Evolutionary conservation across 2,797 vertebrate species (phyloP).

Genomic region (Anguilla obscura): DNA sequence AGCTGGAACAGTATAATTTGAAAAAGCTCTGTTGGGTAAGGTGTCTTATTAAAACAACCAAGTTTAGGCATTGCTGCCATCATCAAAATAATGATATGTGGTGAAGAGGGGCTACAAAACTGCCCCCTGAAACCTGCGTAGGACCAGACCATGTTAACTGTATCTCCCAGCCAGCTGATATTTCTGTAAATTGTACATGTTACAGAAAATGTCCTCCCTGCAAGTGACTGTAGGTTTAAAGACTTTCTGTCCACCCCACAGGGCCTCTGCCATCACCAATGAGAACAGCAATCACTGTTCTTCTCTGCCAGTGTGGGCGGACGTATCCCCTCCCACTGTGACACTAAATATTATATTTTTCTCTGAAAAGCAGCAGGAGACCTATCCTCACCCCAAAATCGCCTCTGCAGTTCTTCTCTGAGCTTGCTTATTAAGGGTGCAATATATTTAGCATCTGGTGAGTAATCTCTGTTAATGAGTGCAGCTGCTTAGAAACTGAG

Average conservation of each 20-base stretch:
- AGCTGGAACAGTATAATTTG: background rate
- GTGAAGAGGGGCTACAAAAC: background rate
- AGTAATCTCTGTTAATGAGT: background rate
- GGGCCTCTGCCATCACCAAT: background rate
- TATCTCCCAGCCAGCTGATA: background rate
- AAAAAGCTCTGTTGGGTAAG: background rate
- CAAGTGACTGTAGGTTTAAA: background rate
- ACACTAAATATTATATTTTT: background rate
- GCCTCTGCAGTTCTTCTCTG: background rate
- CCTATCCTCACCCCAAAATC: constrained; percentile 3
- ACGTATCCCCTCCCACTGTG: background rate
- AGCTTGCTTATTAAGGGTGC: background rate
- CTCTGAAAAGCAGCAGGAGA: background rate
- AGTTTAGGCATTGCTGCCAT: background rate
- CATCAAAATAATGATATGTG: background rate
- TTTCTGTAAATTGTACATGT: background rate
- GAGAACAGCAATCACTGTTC: constrained; percentile 11
- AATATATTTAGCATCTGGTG: constrained; percentile 15
- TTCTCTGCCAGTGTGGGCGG: background rate
- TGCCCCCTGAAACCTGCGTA: background rate
- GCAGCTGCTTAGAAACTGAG: background rate
- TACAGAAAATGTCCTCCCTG: background rate
- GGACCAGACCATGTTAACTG: background rate
- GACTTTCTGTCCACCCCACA: constrained; percentile 12
- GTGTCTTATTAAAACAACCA: background rate